Conservation (phyloP, 1,140 invertebrate species). For the Reticulitermes speratus region DNA sequence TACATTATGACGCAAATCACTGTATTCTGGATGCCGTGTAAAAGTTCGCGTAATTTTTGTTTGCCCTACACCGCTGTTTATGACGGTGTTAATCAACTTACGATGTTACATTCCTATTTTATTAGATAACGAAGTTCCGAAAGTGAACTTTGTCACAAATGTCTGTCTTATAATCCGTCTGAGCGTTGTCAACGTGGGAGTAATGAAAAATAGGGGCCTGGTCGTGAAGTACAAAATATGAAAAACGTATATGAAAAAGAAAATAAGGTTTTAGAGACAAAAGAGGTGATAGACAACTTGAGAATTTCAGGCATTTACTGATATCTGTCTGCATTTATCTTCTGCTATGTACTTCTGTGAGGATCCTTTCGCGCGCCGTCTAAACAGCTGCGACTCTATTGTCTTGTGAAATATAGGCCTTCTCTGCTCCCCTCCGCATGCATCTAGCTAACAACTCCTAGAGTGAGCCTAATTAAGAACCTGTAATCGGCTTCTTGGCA, state of each 20-base stretch:
- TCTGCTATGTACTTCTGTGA: background rate
- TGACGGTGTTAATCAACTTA: no score
- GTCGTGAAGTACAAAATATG: background rate
- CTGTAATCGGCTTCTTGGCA: constrained; percentile 14
- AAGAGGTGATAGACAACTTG: background rate
- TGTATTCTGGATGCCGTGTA: no score
- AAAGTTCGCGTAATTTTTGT: no score
- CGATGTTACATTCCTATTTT: no score
- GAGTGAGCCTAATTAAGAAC: constrained; percentile 1
- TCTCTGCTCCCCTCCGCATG: no score
- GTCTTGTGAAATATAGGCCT: background rate
- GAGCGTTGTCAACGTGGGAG: background rate
- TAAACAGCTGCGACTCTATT: background rate
- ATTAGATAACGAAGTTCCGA: no score
- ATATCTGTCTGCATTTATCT: background rate
- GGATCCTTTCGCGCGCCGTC: background rate
- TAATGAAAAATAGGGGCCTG: background rate
- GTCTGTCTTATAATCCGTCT: background rate
- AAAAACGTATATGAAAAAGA: background rate
- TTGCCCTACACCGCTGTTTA: no score
- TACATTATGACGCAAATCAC: no score
- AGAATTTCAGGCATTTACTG: background rate
- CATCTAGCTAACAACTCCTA: background rate
- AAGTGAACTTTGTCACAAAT: background rate
- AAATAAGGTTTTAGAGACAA: background rate